These are phyloP conservation scores for Cherax destructor DNA, from an alignment of 1,140 invertebrate genomes.

Conservation along the genomic window DNA sequence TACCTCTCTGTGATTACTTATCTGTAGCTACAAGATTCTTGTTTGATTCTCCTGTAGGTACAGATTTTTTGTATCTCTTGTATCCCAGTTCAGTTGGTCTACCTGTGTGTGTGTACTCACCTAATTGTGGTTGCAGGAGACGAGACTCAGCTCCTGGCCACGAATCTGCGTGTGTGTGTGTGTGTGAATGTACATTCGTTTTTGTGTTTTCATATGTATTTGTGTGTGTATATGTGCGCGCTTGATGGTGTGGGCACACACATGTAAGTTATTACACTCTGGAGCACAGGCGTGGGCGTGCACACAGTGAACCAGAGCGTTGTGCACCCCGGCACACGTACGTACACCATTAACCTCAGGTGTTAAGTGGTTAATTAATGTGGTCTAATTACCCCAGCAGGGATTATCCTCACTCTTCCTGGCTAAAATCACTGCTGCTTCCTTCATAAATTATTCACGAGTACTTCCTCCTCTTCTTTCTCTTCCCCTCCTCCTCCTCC, in stretches of 20 bases:
- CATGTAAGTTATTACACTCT: not conserved
- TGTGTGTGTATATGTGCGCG: conserved; percentile 9
- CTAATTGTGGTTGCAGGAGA: too few relatives aligned
- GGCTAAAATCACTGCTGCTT: not conserved
- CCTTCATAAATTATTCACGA: conserved; percentile 9
- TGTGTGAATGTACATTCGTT: too few relatives aligned
- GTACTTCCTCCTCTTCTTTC: not conserved
- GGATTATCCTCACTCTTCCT: conserved; percentile 8
- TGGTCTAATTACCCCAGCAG: not conserved
- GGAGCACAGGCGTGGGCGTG: conserved; percentile 12
- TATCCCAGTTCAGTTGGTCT: too few relatives aligned
- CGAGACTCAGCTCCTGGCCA: too few relatives aligned
- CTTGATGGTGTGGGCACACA: not conserved
- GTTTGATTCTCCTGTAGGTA: too few relatives aligned
- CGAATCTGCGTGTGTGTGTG: too few relatives aligned
- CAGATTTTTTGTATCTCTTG: too few relatives aligned
- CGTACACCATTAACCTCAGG: not conserved
- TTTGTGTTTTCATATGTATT: not conserved
- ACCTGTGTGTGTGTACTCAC: too few relatives aligned
- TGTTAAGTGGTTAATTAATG: conserved; percentile 12
- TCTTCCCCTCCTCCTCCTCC: not conserved
- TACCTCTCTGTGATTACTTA: too few relatives aligned
- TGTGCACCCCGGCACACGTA: not conserved
- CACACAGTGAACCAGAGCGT: not conserved
- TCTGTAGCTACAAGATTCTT: too few relatives aligned